phyloP scores from a whole-genome alignment of 2,113 vertebrate species.

The Clarias gariepinus region DNA sequence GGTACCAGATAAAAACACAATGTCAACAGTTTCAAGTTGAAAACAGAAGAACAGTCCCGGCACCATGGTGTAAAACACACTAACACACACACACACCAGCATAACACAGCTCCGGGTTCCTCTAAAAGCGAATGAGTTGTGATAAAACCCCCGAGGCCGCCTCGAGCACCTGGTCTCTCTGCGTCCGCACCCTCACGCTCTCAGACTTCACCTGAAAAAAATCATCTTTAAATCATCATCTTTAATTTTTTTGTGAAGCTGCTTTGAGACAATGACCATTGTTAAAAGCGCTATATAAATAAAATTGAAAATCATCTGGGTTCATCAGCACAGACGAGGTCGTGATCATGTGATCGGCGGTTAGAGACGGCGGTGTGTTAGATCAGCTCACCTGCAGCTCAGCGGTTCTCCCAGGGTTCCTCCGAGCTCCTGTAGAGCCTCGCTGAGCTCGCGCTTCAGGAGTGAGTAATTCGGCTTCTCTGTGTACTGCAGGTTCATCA shows the following conservation, averaged over 20 bases:
- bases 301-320: too few relatives aligned
- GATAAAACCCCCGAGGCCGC: background rate
- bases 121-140: background rate
- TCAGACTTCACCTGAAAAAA: background rate
- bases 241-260: too few relatives aligned
- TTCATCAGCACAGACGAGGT: background rate
- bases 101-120: background rate
- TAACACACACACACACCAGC: background rate
- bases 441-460: conserved; percentile 69
- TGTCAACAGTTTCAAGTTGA: background rate
- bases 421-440: conserved; percentile 67
- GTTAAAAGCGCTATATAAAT: too few relatives aligned
- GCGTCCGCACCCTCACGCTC: too few relatives aligned
- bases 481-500: conserved; percentile 76
- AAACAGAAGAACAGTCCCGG: background rate
- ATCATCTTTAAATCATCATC: too few relatives aligned
- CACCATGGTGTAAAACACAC: background rate
- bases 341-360: too few relatives aligned
- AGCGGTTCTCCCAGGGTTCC: conserved; percentile 59
- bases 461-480: conserved; percentile 79
- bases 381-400: conserved; percentile 55
- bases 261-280: too few relatives aligned
- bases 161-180: background rate
- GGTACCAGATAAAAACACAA: background rate
- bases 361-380: background rate